A percentile compares a stretch with the other conserved stretches of the same genome.
phyloP scores from a whole-genome alignment of 1,140 invertebrate genomes.

The Drosophila prosaltans region DNA sequence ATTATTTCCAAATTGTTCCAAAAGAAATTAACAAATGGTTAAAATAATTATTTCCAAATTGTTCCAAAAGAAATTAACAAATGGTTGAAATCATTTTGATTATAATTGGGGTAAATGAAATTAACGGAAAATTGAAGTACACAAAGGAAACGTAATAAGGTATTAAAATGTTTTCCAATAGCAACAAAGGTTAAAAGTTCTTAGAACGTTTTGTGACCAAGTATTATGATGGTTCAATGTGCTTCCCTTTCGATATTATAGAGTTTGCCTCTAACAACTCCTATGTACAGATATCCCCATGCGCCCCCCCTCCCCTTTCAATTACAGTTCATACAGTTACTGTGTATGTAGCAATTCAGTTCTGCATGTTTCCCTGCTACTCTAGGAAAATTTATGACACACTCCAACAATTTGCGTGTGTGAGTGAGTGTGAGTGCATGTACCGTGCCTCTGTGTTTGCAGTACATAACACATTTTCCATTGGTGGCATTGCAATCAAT shows the following conservation, averaged over 20 bases:
- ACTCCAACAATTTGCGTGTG: slow-evolving; percentile 59
- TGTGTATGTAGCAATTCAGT: slow-evolving; percentile 27
- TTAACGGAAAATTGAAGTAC: no score
- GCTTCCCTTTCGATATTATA: background rate
- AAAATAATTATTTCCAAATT: no score
- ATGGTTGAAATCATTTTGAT: no score
- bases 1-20: no score
- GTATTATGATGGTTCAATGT: background rate
- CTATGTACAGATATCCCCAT: background rate
- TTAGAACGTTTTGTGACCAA: no score
- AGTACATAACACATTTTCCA: slow-evolving; percentile 38
- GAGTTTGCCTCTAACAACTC: background rate
- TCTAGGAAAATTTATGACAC: slow-evolving; percentile 64
- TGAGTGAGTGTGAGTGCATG: slow-evolving; percentile 39
- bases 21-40: no score
- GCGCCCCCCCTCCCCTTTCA: background rate
- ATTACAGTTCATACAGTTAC: slow-evolving; percentile 8
- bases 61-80: no score
- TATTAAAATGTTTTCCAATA: no score
- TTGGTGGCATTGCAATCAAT: slow-evolving; percentile 38
- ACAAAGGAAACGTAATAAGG: no score
- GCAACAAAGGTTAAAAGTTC: no score
- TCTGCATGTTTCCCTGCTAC: background rate
- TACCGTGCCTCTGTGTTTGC: slow-evolving; percentile 8
- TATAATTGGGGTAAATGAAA: no score